Base-by-base conservation (phyloP, 2,797 vertebrate genomes). In the Bovichtus variegatus region DNA sequence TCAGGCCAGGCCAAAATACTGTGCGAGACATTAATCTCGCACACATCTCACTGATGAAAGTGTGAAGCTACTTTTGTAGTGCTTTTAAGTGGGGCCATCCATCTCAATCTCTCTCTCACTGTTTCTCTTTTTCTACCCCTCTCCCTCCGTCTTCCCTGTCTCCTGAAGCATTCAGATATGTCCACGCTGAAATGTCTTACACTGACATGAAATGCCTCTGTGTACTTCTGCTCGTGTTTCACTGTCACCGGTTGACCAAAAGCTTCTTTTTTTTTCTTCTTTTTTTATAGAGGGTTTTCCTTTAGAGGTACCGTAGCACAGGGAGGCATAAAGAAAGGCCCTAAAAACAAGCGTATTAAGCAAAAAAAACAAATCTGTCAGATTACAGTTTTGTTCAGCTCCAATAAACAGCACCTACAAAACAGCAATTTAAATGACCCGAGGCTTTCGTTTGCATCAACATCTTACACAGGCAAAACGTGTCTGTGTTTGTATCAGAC, bases 1-100 rank as follows among this genome's bases (percentile, higher is more conserved):
- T 92, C 93, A 95, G 93, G 95, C 96, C 95, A 94, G 95, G 92
- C 94, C 93, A 94, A 95, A 96, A 96, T 93, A 94, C 95, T 94
- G 95, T 92, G 93, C 95, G 94, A 94, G 95, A 92, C 92, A 92
- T 83, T 92, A 91, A 95, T 95, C 91, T 93, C 87, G 89, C 84
- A 94, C 94, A 95, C 89, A 69, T 94, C 87, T 88, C 88, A 85
- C 89, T 78, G 91, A 92, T 93, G 89, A 94, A 76, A 87, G 69
- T 64, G 76, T 71, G 54, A 76, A 47, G 68, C 66, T 71, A 68
- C 77, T 77, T 77, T 80, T 70, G 65, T 58, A 66, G 57, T 53
- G 70, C 67, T 87, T 92, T 88, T 75, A 79, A 88, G 80, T 74
- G 53, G 43, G 43, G 27, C 74, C 67, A 75, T 82, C 86, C 29